Percentiles rank a stretch among this genome's conserved stretches.
These are phyloP conservation scores for Tapera naevia DNA, from an alignment of 2,797 vertebrate genomes.

Conservation along the genomic window DNA sequence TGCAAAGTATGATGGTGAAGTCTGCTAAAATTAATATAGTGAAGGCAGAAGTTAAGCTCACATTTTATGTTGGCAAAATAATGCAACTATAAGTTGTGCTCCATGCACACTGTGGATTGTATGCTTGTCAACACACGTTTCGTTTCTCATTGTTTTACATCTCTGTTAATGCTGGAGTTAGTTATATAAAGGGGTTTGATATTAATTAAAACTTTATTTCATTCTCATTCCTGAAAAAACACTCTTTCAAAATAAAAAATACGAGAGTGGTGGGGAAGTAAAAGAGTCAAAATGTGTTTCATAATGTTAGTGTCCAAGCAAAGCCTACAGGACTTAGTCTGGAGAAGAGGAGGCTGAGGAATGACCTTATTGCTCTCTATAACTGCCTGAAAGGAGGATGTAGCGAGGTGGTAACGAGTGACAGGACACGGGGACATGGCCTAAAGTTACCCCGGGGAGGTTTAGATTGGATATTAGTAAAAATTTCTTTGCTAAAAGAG, in stretches of 20 bases:
- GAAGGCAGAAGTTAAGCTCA: neutral
- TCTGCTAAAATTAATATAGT: neutral
- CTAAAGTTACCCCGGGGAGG: no score
- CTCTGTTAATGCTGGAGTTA: neutral
- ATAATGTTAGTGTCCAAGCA: neutral
- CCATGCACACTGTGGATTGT: neutral
- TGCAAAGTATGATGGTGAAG: neutral
- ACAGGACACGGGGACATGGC: no score
- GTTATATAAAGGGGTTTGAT: neutral
- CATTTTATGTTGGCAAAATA: neutral
- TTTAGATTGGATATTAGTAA: no score
- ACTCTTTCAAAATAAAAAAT: neutral
- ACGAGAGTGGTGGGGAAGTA: fast-evolving
- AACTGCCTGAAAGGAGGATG: no score
- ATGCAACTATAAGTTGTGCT: neutral
- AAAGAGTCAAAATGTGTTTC: neutral
- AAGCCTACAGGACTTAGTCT: neutral
- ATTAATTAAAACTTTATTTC: neutral
- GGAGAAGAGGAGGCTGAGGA: no score
- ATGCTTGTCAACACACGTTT: neutral
- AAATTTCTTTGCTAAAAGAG: no score
- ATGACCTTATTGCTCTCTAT: no score
- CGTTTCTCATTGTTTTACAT: neutral
- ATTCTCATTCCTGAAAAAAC: neutral
- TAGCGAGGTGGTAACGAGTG: no score